These are phyloP conservation scores for Holacanthella duospinosa DNA, from an alignment of 2,888 invertebrate species.

Conservation along the genomic window DNA sequence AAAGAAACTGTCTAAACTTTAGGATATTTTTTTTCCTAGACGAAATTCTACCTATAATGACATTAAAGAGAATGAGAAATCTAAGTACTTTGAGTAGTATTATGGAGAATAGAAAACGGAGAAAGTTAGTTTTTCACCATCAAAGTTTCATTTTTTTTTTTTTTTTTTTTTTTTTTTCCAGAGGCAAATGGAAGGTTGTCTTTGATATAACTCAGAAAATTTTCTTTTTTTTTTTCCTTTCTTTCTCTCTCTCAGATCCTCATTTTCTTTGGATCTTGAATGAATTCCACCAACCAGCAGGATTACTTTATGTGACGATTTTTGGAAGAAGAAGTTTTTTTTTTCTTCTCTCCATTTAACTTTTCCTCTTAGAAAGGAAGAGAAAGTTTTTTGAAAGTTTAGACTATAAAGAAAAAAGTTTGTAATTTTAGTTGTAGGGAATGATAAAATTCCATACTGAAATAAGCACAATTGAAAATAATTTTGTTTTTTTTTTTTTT, in stretches of 20 bases:
- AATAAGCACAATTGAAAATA: no score
- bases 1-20: no score
- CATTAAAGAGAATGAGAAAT: neutral
- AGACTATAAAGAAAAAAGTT: no score
- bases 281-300: neutral
- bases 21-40: neutral
- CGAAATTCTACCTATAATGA: neutral
- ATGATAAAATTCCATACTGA: no score
- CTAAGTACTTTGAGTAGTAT: neutral
- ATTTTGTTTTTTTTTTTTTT: no score
- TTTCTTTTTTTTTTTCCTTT: neutral
- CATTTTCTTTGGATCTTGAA: no score
- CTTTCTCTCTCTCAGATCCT: neutral
- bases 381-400: neutral
- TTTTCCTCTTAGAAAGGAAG: neutral
- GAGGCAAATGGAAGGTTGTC: no score
- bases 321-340: slow-evolving; percentile 3
- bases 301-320: no score
- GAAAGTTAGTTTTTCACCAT: no score
- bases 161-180: neutral
- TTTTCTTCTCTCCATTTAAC: neutral
- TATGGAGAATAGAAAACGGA: neutral
- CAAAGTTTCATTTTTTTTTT: neutral
- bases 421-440: no score
- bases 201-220: no score